Conservation (phyloP, 2,888 invertebrate genomes). For the Coenonympha glycerion region DNA sequence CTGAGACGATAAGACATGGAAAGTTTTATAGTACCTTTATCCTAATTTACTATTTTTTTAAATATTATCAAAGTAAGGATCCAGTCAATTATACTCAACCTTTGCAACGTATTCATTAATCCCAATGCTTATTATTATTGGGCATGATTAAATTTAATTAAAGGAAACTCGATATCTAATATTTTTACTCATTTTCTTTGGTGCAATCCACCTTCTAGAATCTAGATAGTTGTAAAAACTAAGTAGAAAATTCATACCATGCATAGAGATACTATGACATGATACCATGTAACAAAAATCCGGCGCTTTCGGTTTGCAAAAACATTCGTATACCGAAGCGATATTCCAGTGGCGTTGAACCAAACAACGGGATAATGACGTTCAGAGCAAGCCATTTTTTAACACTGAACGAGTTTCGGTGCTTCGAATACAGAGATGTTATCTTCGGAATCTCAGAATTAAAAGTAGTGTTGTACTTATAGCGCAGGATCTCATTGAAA, state of each 20-base stretch:
- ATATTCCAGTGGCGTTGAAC: constrained; percentile 43
- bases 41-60: no score
- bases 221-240: constrained; percentile 18
- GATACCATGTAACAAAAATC: constrained; percentile 25
- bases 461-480: constrained; percentile 33
- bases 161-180: constrained; percentile 21
- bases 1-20: no score
- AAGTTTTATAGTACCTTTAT: no score
- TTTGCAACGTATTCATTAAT: no score
- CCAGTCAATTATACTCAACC: no score
- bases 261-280: no score
- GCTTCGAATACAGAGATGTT: constrained; percentile 38
- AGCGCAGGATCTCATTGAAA: no score
- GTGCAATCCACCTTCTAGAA: constrained; percentile 14
- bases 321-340: constrained; percentile 35
- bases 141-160: constrained; percentile 25
- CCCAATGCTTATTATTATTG: no score
- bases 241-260: constrained; percentile 15
- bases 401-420: constrained; percentile 46
- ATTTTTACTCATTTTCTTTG: constrained; percentile 22
- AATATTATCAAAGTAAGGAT: no score
- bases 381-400: constrained; percentile 42
- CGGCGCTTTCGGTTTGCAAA: constrained; percentile 33
- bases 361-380: constrained; percentile 48
- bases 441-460: constrained; percentile 48